Evolutionary conservation across 2,113 vertebrate genomes (phyloP), one percentile per base, ranked within the genome.

Genomic region (Dicaeum eximium): DNA sequence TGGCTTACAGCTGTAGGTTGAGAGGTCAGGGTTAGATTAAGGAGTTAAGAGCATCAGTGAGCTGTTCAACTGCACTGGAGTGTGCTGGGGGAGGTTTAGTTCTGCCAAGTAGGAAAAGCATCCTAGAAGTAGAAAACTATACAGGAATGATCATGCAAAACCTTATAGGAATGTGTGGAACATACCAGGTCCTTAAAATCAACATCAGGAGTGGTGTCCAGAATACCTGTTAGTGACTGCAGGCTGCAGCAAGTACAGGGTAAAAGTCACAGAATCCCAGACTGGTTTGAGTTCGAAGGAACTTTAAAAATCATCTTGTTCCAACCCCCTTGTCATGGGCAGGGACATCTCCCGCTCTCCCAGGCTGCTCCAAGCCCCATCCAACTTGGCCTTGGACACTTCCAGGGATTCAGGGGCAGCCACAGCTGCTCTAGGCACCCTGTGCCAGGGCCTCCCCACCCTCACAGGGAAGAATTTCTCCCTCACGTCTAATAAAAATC

Each of bases 1-100:
- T 96, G 95, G 95, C 93, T 96, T 97, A 94, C 33, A 80, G 67
- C 88, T 90, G 86, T 58, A 56, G 90, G 82, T 83, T 86, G 75
- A 81, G 86, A 80, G 96, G 96, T 88, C 92, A 94, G 61, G 48
- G 4, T 71, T 90, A 90, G 92, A 86, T 95, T 93, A 90, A 94
- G 84, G 81, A 86, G 69, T 90, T 96, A 83, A 74, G 85, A 95
- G 79, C 80, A 56, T 81, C 56, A 81, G 64, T 38, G 35, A 88
- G 75, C n/a, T 28, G 48, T 27, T 66, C 17, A 75, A 0, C 60
- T 78, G 33, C 88, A 20, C 71, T 22, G 66, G 10, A 73, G 44
- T 72, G 67, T 72, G 79, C 69, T 58, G 65, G 37, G 74, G 15
- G 33, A 5, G 13, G 16, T 66, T 80, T 21, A 33, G 47, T 64